Conservation (phyloP, 2,888 invertebrate genomes). For the Chouioia cunea region DNA sequence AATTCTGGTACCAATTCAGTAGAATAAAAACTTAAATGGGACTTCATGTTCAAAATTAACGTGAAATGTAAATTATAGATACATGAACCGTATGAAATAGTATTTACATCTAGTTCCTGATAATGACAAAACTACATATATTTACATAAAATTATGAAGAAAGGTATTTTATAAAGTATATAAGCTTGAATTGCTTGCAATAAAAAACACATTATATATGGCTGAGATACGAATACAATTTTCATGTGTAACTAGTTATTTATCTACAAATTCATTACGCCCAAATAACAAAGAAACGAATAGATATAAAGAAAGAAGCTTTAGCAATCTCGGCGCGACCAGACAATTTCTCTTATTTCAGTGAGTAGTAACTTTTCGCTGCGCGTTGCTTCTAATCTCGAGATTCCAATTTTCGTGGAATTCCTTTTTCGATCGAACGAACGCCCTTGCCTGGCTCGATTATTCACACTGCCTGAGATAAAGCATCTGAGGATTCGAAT, state of each 20-base stretch:
- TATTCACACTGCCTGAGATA: slow-evolving; percentile 25
- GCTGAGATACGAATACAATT: background rate
- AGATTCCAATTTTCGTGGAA: slow-evolving; percentile 56
- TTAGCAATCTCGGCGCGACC: slow-evolving; percentile 6
- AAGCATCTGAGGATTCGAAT: slow-evolving; percentile 30
- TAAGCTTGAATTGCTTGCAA: too few relatives aligned
- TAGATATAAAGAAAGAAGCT: slow-evolving; percentile 17
- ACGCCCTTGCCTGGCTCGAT: background rate
- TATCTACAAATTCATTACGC: too few relatives aligned
- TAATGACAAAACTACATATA: too few relatives aligned
- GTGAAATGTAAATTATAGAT: too few relatives aligned
- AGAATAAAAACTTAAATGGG: too few relatives aligned
- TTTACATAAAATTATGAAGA: too few relatives aligned
- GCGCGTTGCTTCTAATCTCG: slow-evolving; percentile 52
- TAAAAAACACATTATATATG: background rate
- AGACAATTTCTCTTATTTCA: slow-evolving; percentile 32
- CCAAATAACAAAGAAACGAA: background rate
- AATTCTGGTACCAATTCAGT: too few relatives aligned
- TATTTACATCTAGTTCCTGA: too few relatives aligned
- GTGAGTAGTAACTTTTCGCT: slow-evolving; percentile 11
- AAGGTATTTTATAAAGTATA: too few relatives aligned
- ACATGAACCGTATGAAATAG: too few relatives aligned
- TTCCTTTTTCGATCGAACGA: slow-evolving; percentile 30
- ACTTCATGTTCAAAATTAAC: too few relatives aligned
- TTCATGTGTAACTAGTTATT: too few relatives aligned